Base-by-base conservation (phyloP, 1,140 invertebrate genomes). In the Nebria ingens region DNA sequence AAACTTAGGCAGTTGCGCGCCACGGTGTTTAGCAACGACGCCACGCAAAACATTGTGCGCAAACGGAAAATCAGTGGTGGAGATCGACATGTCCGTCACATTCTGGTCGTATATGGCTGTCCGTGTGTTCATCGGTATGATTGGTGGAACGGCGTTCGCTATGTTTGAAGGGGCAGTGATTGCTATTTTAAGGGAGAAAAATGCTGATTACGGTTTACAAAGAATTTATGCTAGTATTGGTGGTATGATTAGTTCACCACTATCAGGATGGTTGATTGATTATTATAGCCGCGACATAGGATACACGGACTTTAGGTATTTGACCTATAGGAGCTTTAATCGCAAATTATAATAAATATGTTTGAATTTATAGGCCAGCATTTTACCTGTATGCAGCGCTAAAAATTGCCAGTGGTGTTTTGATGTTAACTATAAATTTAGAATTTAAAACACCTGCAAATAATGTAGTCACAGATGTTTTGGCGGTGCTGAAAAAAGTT, bases 151-250 rank as follows among this genome's bases (percentile, higher is more conserved):
- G 2, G 80, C 83, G 1, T 87, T 85, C 62, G 84, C 86, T 2
- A 86, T 91, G 82, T 87, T 90, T 63, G 87, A 90, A 71, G 87
- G 87, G 9, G 87, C 87, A 13, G 85, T 87, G 1, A 83, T 90
- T 38, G 85, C 85, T 1, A 85, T 89, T 62, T 71, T 89, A 20
- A 75, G 86, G 45, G 83, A 87, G 62, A 84, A 88, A 61, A 81
- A 82, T 53, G 87, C 85, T 1, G 86, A 89, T 71, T 89, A 89
- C 60, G 88, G 87, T 0, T 70, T 89, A 29, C 86, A 90, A 71
- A 74, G 85, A 56, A 81, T 90, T 57, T 90, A 87, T 64, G 87
- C 85, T 19, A 85, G 80, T 52, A 77, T 89, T 42, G 87, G 86
- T 1, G 85, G 84, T 6, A 88, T 89, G 78, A 85, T 90, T 52